Percentiles rank a stretch among this genome's conserved stretches.
These are phyloP conservation scores for Orestias chungarensis DNA, from an alignment of 2,797 vertebrate species.

Conservation along the genomic window DNA sequence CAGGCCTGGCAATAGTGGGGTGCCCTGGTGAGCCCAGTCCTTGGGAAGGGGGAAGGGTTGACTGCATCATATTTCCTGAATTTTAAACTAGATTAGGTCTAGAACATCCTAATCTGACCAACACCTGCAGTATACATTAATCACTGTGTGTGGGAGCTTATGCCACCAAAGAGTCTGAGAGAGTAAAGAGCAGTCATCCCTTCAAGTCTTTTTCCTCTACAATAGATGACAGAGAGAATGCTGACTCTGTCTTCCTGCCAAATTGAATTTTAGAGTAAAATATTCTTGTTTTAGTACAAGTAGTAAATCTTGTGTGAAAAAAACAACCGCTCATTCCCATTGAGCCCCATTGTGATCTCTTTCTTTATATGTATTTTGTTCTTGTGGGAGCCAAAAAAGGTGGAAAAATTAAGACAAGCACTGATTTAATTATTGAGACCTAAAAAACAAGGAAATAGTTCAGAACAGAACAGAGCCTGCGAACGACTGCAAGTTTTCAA, in stretches of 20 bases:
- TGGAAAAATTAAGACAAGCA: conserved; percentile 5
- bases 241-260: conserved; percentile 60
- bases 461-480: background rate
- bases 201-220: conserved; percentile 57
- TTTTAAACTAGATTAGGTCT: conserved; percentile 58
- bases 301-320: conserved; percentile 69
- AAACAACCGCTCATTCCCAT: conserved; percentile 39
- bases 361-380: conserved; percentile 18
- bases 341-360: conserved; percentile 20
- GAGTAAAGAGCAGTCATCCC: conserved; percentile 51
- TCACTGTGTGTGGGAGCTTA: conserved; percentile 22
- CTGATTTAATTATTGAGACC: background rate
- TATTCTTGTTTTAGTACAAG: conserved; percentile 71
- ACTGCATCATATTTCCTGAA: conserved; percentile 61
- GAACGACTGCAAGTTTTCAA: background rate
- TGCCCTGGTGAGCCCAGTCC: no score
- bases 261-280: conserved; percentile 73
- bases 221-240: conserved; percentile 62
- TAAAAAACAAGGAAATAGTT: conserved; percentile 6
- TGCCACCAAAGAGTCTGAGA: conserved; percentile 41
- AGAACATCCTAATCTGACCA: conserved; percentile 28
- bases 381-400: background rate
- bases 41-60: no score
- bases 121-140: conserved; percentile 31
- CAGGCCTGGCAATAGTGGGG: no score